Conservation (phyloP, 2,888 invertebrate species). For the Cryptocephalus primarius region DNA sequence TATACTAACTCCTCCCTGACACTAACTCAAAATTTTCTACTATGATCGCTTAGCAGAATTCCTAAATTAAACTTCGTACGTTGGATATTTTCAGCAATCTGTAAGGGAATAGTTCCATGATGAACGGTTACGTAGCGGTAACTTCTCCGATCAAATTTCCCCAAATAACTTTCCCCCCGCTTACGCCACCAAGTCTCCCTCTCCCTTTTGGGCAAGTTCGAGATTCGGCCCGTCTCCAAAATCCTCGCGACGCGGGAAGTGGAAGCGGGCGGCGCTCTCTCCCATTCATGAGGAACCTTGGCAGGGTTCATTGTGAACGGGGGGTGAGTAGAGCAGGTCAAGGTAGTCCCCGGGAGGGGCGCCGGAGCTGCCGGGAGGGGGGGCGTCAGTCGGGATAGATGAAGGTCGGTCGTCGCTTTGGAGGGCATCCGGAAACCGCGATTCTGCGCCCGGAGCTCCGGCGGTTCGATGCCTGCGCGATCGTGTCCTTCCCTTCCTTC, state of each 20-base stretch:
- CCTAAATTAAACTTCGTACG: too few species aligned
- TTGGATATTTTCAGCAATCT: too few species aligned
- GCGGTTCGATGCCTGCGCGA: not conserved
- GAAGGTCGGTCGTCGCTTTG: conserved; percentile 12
- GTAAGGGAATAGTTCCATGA: too few species aligned
- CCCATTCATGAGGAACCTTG: conserved; percentile 31
- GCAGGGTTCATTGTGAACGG: conserved; percentile 29
- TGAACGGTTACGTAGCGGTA: too few species aligned
- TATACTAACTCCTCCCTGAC: too few species aligned
- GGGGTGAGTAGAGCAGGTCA: conserved; percentile 34
- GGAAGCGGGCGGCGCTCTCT: conserved; percentile 4
- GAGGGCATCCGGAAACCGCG: conserved; percentile 10
- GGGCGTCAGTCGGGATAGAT: conserved; percentile 11
- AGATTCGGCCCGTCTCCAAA: not conserved
- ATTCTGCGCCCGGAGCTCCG: not conserved
- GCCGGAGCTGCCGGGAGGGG: conserved; percentile 4
- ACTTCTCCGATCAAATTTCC: too few species aligned
- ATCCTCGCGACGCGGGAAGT: conserved; percentile 6
- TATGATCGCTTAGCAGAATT: too few species aligned
- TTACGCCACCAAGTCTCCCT: too few species aligned
- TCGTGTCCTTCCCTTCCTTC: not conserved
- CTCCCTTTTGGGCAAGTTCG: too few species aligned
- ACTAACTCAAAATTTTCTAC: too few species aligned
- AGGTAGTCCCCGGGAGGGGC: conserved; percentile 18
- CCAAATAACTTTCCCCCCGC: too few species aligned